phyloP scores from a whole-genome alignment of 2,113 vertebrate species.

The Oxyruncus cristatus region DNA sequence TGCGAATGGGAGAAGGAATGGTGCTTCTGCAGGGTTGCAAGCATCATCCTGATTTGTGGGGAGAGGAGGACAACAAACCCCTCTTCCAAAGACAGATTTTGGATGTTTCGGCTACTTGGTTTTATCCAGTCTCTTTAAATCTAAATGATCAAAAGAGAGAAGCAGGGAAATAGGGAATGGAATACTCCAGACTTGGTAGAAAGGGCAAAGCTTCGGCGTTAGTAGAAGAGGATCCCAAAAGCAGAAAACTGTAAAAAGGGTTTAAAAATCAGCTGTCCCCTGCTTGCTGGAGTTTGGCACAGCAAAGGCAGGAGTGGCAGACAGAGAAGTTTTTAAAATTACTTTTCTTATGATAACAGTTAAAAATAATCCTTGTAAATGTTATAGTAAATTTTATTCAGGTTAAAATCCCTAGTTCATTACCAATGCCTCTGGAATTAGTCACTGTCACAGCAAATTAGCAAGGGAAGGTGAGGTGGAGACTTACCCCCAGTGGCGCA shows the following conservation, averaged over 20 bases:
- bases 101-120: not conserved
- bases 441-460: slow-evolving; percentile 4
- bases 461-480: not conserved
- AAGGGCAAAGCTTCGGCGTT: not conserved
- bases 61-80: not conserved
- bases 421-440: slow-evolving; percentile 10
- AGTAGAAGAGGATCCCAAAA: not conserved
- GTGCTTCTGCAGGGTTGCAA: not conserved
- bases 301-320: not conserved
- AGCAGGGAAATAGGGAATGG: not conserved
- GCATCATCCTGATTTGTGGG: not conserved
- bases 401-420: not conserved
- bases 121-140: not conserved
- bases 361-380: slow-evolving; percentile 8
- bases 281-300: not conserved
- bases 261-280: not conserved
- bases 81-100: not conserved
- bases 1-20: not conserved
- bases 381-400: not conserved
- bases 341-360: not conserved
- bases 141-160: not conserved
- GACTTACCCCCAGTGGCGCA: not conserved
- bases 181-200: not conserved
- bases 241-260: not conserved
- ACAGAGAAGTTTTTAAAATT: not conserved